Percentiles rank a stretch among this genome's conserved stretches.
phyloP scores from a whole-genome alignment of 2,113 vertebrate genomes.

The Galbula dea region DNA sequence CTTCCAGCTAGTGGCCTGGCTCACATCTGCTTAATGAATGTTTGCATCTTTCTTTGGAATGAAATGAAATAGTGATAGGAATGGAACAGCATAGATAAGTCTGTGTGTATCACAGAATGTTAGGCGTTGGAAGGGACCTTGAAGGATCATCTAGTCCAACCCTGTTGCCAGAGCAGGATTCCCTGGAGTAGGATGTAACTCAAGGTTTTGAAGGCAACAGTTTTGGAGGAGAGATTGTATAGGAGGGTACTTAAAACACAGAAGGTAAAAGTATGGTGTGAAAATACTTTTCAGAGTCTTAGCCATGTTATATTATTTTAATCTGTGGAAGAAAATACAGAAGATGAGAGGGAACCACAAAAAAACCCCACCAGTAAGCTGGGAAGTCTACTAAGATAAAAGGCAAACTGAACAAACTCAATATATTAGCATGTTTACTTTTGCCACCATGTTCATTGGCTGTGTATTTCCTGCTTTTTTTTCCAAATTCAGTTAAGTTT shows the following conservation, averaged over 20 bases:
- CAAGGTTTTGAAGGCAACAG: neutral
- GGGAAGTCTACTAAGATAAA: neutral
- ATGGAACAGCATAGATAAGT: neutral
- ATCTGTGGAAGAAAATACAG: neutral
- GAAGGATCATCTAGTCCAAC: too few species aligned
- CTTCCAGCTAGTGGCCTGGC: neutral
- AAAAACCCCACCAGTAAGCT: neutral
- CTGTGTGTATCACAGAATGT: too few species aligned
- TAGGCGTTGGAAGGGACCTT: too few species aligned
- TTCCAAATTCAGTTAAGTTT: conserved; percentile 41
- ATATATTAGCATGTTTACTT: neutral
- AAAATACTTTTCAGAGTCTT: neutral
- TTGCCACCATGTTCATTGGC: neutral
- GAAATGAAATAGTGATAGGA: neutral
- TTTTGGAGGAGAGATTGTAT: neutral
- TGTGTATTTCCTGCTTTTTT: neutral
- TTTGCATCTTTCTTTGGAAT: neutral
- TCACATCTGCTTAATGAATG: neutral
- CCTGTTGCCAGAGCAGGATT: too few species aligned
- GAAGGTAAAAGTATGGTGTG: neutral
- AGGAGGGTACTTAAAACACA: neutral
- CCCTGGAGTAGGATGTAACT: too few species aligned
- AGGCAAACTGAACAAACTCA: neutral
- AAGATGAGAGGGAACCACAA: neutral
- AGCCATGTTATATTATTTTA: neutral